These are phyloP conservation scores for Drosophila acutilabella DNA, from an alignment of 2,888 invertebrate genomes.

Conservation along the genomic window DNA sequence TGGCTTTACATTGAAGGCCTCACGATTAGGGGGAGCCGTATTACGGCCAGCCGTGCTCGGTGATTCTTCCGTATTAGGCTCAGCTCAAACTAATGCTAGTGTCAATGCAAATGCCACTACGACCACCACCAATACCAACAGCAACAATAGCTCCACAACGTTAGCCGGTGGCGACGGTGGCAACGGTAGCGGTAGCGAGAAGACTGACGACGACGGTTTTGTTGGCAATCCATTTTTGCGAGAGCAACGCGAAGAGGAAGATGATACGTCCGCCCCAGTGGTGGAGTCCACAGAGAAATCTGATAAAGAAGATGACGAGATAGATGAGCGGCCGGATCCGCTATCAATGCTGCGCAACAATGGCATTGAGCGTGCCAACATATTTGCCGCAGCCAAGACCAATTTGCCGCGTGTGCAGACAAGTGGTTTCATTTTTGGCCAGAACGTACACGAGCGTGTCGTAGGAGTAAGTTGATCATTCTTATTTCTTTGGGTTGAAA, in stretches of 20 bases:
- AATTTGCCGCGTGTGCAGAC: constrained; percentile 85
- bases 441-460: constrained; percentile 95
- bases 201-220: constrained; percentile 62
- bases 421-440: constrained; percentile 93
- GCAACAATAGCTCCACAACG: constrained; percentile 46
- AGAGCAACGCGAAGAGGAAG: constrained; percentile 76
- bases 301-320: constrained; percentile 72
- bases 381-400: constrained; percentile 83
- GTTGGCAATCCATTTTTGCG: constrained; percentile 82
- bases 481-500: neutral
- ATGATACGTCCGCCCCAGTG: constrained; percentile 51
- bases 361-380: constrained; percentile 83
- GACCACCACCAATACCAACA: constrained; percentile 31
- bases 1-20: constrained; percentile 79
- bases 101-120: constrained; percentile 20
- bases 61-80: constrained; percentile 76
- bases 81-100: constrained; percentile 44
- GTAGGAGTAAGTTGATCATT: constrained; percentile 86
- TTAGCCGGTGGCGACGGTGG: constrained; percentile 42
- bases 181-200: constrained; percentile 45
- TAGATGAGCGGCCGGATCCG: constrained; percentile 83
- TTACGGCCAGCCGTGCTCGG: constrained; percentile 82
- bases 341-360: constrained; percentile 83
- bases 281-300: constrained; percentile 66
- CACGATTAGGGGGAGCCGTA: constrained; percentile 81